Evolutionary conservation across 2,888 invertebrate genomes (phyloP).

Genomic region (Diploptera punctata): DNA sequence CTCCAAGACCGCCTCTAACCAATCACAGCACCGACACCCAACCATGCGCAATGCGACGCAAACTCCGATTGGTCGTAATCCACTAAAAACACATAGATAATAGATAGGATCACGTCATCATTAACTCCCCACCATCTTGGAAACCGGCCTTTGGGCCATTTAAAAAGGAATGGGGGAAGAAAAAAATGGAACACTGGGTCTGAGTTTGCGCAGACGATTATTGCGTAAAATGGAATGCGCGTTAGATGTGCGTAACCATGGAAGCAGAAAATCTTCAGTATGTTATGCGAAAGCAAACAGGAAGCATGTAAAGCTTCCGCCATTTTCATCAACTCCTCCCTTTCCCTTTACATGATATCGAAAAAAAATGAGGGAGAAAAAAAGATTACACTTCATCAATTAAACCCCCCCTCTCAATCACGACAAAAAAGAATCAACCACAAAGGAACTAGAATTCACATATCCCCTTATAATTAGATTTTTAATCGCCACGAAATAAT

Average conservation of each 20-base stretch:
- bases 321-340: neutral
- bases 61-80: neutral
- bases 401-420: neutral
- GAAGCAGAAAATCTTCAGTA: slow-evolving; percentile 23
- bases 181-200: slow-evolving; percentile 1
- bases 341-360: neutral
- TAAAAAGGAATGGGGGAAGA: slow-evolving; percentile 18
- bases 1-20: neutral
- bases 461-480: slow-evolving; percentile 4
- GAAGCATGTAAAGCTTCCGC: neutral
- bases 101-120: slow-evolving; percentile 15
- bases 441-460: neutral
- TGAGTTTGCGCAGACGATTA: neutral
- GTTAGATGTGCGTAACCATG: slow-evolving; percentile 13
- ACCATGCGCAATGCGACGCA: slow-evolving; percentile 12
- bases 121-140: slow-evolving; percentile 18
- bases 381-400: neutral
- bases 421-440: neutral
- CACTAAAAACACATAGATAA: neutral
- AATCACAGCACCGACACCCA: neutral
- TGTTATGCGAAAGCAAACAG: slow-evolving; percentile 9
- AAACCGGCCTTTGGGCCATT: slow-evolving; percentile 1
- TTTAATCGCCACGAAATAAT: slow-evolving; percentile 19
- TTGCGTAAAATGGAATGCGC: slow-evolving; percentile 3
- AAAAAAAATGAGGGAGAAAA: slow-evolving; percentile 9